Evolutionary conservation across 1,140 invertebrate genomes (phyloP), one percentile per base, ranked within the genome.

Genomic region (Euschistus heros): DNA sequence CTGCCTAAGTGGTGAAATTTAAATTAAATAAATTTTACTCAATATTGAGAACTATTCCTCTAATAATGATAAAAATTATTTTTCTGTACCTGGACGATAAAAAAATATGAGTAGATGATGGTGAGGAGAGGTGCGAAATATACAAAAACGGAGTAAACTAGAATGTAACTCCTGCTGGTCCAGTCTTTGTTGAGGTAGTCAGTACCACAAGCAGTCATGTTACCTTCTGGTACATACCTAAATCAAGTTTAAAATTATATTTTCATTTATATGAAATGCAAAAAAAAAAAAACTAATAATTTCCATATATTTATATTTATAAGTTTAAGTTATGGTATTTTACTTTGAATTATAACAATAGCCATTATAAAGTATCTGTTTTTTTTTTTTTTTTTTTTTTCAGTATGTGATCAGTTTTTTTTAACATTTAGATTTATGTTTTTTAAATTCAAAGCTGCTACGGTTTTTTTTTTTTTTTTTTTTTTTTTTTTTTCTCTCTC

Each of bases 151-250:
- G 80, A 80, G 70, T 89, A 89, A 2, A 83, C 77, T 17, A 89
- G 68, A 67, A 88, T 81, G 74, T 88, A 90, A 62, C 85, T 86
- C 60, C 77, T 78, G 69, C 80, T 82, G 15, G 80, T 64, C 80
- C 80, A 82, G 59, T 86, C 82, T 71, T 83, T 81, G 62, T 75
- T 81, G 47, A 92, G 75, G 73, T 59, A 92, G 73, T 92, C 90
- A 64, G 89, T 89, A 24, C 89, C 89, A 71, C 89, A 92, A 22
- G 87, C 85, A 26, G 88, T 91, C 81, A 91, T 84, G 71, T 91
- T 91, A 59, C 88, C 88, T 77, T 92, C 89, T 15, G 88, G 88
- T 50, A 91, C 86, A 76, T 91, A 92, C 71, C 86, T 87, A 27
- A 62, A 24, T 24, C 61, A 66, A 24, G 6, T 15, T 14, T 33